Percentiles rank a stretch among this genome's conserved stretches.
phyloP scores from a whole-genome alignment of 1,140 invertebrate species.

The Meloidogyne floridensis region DNA sequence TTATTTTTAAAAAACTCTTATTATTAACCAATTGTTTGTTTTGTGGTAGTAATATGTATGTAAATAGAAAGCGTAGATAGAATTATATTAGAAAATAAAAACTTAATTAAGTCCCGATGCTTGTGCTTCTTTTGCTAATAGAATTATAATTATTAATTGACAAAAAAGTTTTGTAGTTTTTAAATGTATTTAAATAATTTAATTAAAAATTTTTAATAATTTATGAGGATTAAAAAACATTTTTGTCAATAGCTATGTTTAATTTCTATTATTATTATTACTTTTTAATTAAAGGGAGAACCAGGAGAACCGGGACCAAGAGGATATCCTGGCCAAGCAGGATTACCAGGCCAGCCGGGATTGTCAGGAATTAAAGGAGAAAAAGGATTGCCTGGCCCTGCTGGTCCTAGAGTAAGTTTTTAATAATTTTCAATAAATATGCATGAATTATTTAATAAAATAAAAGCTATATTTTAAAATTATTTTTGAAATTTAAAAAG shows the following conservation, averaged over 20 bases:
- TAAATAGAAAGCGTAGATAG: neutral
- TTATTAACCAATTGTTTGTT: slow-evolving; percentile 1
- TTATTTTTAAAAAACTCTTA: neutral
- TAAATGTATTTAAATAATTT: neutral
- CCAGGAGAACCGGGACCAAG: slow-evolving; percentile 60
- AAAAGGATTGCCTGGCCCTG: slow-evolving; percentile 64
- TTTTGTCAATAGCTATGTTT: neutral
- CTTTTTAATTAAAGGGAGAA: slow-evolving; percentile 56
- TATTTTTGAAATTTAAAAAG: neutral
- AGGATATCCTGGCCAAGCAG: slow-evolving; percentile 61
- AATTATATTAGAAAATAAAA: neutral
- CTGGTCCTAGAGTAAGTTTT: slow-evolving; percentile 60
- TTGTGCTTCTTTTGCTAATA: slow-evolving; percentile 13
- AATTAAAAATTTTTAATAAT: slow-evolving; percentile 17
- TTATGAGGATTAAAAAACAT: neutral
- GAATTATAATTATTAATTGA: slow-evolving; percentile 17
- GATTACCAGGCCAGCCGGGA: slow-evolving; percentile 61
- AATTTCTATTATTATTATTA: neutral
- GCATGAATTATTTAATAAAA: neutral
- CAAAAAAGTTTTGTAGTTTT: slow-evolving; percentile 9
- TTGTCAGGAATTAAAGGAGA: slow-evolving; percentile 65
- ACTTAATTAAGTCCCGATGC: slow-evolving; percentile 4
- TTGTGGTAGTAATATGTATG: neutral
- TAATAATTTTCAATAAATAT: neutral
- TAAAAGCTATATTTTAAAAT: neutral